Percentiles rank a stretch among this genome's conserved stretches.
These are phyloP conservation scores for Leptopilina myrica DNA, from an alignment of 2,888 invertebrate genomes.

Conservation along the genomic window DNA sequence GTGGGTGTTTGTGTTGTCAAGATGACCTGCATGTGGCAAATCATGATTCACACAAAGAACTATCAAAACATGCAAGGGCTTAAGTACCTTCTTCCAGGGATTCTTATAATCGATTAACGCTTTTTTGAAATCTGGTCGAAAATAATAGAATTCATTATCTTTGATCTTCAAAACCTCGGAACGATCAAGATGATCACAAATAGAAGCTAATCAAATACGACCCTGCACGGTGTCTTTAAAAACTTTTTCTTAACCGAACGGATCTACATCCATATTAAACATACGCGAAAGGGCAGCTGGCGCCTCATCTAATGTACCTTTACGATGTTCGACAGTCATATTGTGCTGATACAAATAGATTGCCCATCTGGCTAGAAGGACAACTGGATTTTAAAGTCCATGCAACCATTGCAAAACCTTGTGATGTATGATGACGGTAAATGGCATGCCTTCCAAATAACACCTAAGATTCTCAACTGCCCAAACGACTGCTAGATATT, in stretches of 20 bases:
- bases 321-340: conserved; percentile 42
- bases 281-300: conserved; percentile 48
- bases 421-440: too few species aligned
- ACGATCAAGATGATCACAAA: neutral
- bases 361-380: conserved; percentile 50
- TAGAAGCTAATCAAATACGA: conserved; percentile 9
- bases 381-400: neutral
- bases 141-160: neutral
- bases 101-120: conserved; percentile 17
- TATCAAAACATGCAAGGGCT: conserved; percentile 18
- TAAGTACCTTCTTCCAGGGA: conserved; percentile 10
- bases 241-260: conserved; percentile 37
- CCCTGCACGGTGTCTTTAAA: conserved; percentile 41
- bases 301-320: conserved; percentile 50
- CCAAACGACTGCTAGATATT: too few species aligned
- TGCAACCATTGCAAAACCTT: too few species aligned
- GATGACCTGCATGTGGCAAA: conserved; percentile 37
- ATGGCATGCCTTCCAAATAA: too few species aligned
- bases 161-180: conserved; percentile 33
- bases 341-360: conserved; percentile 45
- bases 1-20: too few species aligned
- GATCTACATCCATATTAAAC: conserved; percentile 46
- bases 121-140: conserved; percentile 34
- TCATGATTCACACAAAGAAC: conserved; percentile 41
- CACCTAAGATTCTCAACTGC: too few species aligned